A percentile compares a stretch with the other conserved stretches of the same genome.
Conservation (phyloP, 2,888 invertebrate species). For the Chrysopilus asiliformis region DNA sequence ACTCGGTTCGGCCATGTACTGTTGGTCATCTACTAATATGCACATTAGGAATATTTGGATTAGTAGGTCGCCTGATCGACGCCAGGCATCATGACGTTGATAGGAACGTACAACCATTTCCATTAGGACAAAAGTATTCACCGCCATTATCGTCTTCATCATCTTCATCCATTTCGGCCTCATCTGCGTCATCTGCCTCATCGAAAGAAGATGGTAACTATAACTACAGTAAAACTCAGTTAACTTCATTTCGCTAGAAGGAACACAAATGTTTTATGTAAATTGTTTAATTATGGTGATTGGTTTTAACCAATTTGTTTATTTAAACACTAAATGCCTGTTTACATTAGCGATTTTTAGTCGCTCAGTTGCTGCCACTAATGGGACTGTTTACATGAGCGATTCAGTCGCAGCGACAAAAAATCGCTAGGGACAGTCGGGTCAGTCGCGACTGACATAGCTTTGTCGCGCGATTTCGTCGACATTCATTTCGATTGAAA, state of each 20-base stretch:
- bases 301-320: background rate
- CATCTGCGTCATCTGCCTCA: conserved; percentile 8
- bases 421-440: too few relatives aligned
- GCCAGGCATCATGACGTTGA: conserved; percentile 14
- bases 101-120: conserved; percentile 8
- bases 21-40: conserved; percentile 15
- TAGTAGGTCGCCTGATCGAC: conserved; percentile 13
- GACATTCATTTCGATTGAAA: too few relatives aligned
- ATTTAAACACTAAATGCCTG: too few relatives aligned
- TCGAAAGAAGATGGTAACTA: conserved; percentile 13
- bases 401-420: too few relatives aligned
- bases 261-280: too few relatives aligned
- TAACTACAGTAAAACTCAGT: too few relatives aligned
- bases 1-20: conserved; percentile 13
- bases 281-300: background rate
- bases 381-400: too few relatives aligned
- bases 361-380: too few relatives aligned
- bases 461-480: too few relatives aligned
- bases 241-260: too few relatives aligned
- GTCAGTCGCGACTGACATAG: too few relatives aligned
- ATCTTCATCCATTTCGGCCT: conserved; percentile 4
- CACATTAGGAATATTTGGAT: conserved; percentile 14
- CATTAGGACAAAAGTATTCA: conserved; percentile 9
- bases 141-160: conserved; percentile 7
- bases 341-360: too few relatives aligned